Evolutionary conservation across 1,140 invertebrate species (phyloP).

Genomic region (Drosophila grimshawi): DNA sequence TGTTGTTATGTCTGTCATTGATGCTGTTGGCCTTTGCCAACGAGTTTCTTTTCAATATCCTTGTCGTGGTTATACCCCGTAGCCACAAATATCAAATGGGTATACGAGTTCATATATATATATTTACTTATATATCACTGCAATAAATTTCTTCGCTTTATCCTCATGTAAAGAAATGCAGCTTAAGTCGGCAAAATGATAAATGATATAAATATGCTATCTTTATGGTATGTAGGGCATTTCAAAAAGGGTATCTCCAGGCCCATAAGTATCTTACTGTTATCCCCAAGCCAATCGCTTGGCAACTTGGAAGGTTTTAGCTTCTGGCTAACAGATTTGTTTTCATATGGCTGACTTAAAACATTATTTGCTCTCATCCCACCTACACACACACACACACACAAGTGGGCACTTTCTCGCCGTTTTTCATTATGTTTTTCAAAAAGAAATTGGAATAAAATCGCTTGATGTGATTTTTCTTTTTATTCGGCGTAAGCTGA

Average conservation of each 20-base stretch:
- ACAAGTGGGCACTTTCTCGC: conserved; percentile 49
- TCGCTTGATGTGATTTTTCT: conserved; percentile 52
- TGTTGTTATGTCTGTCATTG: conserved; percentile 47
- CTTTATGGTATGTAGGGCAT: too few species aligned
- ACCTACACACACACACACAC: background rate
- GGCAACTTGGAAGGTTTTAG: conserved; percentile 9
- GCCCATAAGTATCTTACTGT: background rate
- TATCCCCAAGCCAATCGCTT: conserved; percentile 55
- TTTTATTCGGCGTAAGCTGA: conserved; percentile 53
- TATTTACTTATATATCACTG: too few species aligned
- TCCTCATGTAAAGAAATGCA: too few species aligned
- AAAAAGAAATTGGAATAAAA: conserved; percentile 58
- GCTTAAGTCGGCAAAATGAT: too few species aligned
- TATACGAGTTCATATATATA: background rate
- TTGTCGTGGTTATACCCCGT: conserved; percentile 14
- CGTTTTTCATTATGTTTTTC: conserved; percentile 43
- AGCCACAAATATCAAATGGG: background rate
- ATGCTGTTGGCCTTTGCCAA: conserved; percentile 32
- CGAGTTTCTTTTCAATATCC: conserved; percentile 31
- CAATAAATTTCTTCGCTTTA: too few species aligned
- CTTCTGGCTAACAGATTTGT: conserved; percentile 26
- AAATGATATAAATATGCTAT: too few species aligned
- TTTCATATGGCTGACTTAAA: conserved; percentile 47
- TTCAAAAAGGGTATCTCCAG: conserved; percentile 21
- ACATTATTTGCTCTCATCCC: conserved; percentile 55